Conservation (phyloP, 2,888 invertebrate species). For the Pyrocoelia pectoralis region DNA sequence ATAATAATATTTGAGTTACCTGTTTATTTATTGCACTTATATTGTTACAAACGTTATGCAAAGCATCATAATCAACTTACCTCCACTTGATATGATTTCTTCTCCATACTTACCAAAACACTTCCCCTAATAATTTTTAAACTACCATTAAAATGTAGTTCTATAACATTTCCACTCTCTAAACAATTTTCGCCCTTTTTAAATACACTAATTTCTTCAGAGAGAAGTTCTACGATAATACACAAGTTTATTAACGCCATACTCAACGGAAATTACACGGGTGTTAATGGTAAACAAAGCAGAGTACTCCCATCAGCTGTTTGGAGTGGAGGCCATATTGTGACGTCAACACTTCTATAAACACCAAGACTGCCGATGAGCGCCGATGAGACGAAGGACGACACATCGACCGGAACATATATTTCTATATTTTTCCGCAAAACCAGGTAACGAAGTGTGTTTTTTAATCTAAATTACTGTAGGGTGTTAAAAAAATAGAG, state of each 20-base stretch:
- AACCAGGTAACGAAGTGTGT: too few species aligned
- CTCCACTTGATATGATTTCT: conserved; percentile 4
- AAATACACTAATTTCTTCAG: background rate
- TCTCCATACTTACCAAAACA: background rate
- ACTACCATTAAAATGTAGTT: background rate
- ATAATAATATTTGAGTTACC: background rate
- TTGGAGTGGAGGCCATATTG: background rate
- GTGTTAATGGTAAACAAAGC: too few species aligned
- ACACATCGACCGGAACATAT: too few species aligned
- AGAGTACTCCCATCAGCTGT: conserved; percentile 7
- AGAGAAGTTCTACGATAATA: background rate
- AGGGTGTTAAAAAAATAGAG: too few species aligned
- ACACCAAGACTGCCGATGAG: too few species aligned
- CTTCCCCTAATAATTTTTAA: background rate
- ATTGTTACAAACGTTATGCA: background rate
- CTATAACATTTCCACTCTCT: background rate
- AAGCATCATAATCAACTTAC: background rate
- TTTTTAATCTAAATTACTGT: too few species aligned
- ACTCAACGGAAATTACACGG: background rate
- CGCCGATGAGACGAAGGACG: too few species aligned
- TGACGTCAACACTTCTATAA: conserved; percentile 5
- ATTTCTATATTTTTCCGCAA: too few species aligned
- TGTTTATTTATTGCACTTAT: background rate
- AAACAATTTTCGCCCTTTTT: background rate
- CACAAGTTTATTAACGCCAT: background rate